phyloP scores from a whole-genome alignment of 1,140 invertebrate genomes.

The Drosophila novamexicana region DNA sequence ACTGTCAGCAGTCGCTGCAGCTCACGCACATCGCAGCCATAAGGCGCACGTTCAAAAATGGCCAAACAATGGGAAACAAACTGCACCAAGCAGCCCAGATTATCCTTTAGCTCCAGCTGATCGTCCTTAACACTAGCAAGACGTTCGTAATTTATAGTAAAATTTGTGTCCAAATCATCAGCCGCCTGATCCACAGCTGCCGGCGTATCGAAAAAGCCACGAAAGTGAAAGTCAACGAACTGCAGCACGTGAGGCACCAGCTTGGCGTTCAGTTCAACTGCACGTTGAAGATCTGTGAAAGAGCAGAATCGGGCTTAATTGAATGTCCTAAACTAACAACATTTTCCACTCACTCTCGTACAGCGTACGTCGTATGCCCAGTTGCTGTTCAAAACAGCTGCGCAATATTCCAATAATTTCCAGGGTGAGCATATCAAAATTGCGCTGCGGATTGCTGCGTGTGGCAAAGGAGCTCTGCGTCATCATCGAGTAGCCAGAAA shows the following conservation, averaged over 20 bases:
- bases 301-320: not conserved
- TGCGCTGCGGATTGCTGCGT: slow-evolving; percentile 66
- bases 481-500: slow-evolving; percentile 80
- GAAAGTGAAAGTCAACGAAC: slow-evolving; percentile 82
- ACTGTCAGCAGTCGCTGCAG: slow-evolving; percentile 60
- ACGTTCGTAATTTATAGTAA: slow-evolving; percentile 62
- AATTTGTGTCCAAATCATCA: slow-evolving; percentile 56
- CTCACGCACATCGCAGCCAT: slow-evolving; percentile 67
- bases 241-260: slow-evolving; percentile 75
- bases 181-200: slow-evolving; percentile 24
- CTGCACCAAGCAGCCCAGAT: slow-evolving; percentile 69
- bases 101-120: slow-evolving; percentile 68
- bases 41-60: slow-evolving; percentile 59
- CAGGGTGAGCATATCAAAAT: slow-evolving; percentile 82
- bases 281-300: slow-evolving; percentile 70
- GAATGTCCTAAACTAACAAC: not conserved
- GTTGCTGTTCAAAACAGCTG: slow-evolving; percentile 71
- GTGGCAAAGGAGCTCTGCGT: slow-evolving; percentile 69
- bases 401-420: slow-evolving; percentile 79
- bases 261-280: slow-evolving; percentile 81
- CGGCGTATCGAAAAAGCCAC: slow-evolving; percentile 65
- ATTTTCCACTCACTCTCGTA: slow-evolving; percentile 67
- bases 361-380: slow-evolving; percentile 68
- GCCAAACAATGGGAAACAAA: slow-evolving; percentile 70
- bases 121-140: slow-evolving; percentile 47